Conservation (phyloP, 2,113 vertebrate species). For the Tychaedon coryphoeus region DNA sequence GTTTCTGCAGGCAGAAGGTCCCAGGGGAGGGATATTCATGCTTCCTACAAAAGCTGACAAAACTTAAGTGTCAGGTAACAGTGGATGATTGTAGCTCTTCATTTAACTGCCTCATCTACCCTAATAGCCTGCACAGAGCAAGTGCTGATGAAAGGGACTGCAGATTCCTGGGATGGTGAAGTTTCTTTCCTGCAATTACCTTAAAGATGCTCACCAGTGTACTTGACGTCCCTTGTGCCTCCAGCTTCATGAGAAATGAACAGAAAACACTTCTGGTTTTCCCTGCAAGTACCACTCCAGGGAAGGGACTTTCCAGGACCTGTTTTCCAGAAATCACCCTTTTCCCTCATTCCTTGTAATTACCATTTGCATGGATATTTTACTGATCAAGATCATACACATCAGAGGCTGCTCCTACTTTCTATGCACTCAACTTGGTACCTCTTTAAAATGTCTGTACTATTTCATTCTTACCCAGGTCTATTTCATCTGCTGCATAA, state of each 20-base stretch:
- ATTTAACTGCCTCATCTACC: neutral
- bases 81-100: neutral
- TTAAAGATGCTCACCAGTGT: neutral
- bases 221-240: neutral
- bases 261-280: neutral
- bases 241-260: neutral
- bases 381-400: neutral
- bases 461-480: neutral
- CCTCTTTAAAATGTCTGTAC: neutral
- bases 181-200: neutral
- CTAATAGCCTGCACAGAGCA: neutral
- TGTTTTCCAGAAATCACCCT: neutral
- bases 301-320: neutral
- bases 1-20: neutral
- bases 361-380: neutral
- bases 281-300: neutral
- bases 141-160: neutral
- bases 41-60: neutral
- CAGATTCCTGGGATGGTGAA: neutral
- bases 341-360: neutral
- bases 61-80: neutral
- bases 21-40: neutral
- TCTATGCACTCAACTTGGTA: neutral
- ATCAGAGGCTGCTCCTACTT: neutral
- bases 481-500: neutral